Percentiles rank a stretch among this genome's conserved stretches.
Conservation (phyloP, 1,140 invertebrate species). For the Heliconius melpomene region DNA sequence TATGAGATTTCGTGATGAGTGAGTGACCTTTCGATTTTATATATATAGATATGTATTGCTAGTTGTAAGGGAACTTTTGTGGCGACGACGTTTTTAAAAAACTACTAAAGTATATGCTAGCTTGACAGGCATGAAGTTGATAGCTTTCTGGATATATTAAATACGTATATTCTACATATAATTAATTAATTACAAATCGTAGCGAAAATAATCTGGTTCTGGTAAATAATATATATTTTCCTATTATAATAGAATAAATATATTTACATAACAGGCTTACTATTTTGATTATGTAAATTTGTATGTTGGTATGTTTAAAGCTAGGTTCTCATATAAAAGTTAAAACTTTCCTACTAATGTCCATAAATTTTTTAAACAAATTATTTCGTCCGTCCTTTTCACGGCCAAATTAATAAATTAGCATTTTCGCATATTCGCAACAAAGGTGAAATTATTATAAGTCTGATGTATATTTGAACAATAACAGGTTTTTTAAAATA, state of each 20-base stretch:
- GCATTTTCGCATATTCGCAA: too few species aligned
- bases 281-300: not conserved
- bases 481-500: not conserved
- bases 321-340: not conserved
- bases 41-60: too few species aligned
- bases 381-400: not conserved
- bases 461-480: not conserved
- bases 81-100: too few species aligned
- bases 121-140: not conserved
- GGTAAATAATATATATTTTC: not conserved
- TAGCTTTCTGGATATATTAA: not conserved
- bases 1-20: too few species aligned
- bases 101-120: too few species aligned
- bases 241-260: not conserved
- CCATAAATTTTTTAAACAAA: not conserved
- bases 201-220: not conserved
- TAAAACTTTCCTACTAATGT: not conserved
- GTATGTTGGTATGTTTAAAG: not conserved
- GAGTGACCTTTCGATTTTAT: too few species aligned
- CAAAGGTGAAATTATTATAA: not conserved
- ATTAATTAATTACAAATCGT: not conserved
- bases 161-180: not conserved
- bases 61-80: too few species aligned
- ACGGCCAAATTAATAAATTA: not conserved
- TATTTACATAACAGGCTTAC: conserved; percentile 3